Conservation (phyloP, 2,888 invertebrate species). For the Listrodromus nycthemerus region DNA sequence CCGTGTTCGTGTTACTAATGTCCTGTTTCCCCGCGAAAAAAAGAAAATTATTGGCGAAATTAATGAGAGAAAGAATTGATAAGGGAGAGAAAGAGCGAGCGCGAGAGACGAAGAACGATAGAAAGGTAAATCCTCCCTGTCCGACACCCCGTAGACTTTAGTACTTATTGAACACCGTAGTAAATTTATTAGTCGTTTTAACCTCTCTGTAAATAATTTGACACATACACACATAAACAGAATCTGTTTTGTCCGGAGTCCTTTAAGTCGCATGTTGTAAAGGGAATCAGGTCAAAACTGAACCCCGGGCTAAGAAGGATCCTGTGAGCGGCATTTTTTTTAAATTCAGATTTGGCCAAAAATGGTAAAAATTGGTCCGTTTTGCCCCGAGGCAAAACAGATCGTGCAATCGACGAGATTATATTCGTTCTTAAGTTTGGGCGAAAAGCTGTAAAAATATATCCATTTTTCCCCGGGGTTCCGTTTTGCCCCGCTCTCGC, state of each 20-base stretch:
- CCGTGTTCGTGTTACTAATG: slow-evolving; percentile 29
- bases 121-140: slow-evolving; percentile 60
- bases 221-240: slow-evolving; percentile 7
- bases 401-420: too few species aligned
- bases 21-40: slow-evolving; percentile 38
- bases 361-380: too few species aligned
- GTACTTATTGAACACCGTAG: slow-evolving; percentile 51
- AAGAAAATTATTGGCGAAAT: slow-evolving; percentile 51
- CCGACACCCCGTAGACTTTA: slow-evolving; percentile 54
- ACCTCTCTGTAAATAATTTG: slow-evolving; percentile 60
- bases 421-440: too few species aligned
- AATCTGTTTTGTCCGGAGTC: slow-evolving; percentile 40
- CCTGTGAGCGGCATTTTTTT: too few species aligned
- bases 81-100: slow-evolving; percentile 15
- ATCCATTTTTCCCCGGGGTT: too few species aligned
- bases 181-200: slow-evolving; percentile 24
- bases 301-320: too few species aligned
- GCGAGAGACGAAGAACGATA: slow-evolving; percentile 19
- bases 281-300: too few species aligned
- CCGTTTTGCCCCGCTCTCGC: too few species aligned
- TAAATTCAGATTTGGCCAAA: too few species aligned
- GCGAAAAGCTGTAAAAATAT: too few species aligned
- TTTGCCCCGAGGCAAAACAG: too few species aligned
- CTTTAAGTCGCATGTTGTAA: slow-evolving; percentile 41
- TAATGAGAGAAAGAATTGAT: slow-evolving; percentile 35